Evolutionary conservation across 2,113 vertebrate genomes (phyloP).

Genomic region (Pterocles orientalis): DNA sequence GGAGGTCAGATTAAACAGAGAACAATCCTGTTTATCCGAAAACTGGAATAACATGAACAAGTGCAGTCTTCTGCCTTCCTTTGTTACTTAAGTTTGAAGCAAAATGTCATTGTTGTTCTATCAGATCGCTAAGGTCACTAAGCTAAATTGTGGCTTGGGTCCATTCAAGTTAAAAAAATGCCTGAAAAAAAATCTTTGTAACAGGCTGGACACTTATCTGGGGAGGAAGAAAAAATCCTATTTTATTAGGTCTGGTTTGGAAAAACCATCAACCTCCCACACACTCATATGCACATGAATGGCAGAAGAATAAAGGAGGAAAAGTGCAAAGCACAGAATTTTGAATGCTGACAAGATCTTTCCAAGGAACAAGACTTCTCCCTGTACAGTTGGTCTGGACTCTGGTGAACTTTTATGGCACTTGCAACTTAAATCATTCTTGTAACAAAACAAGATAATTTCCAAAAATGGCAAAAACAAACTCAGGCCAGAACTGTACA

Average conservation of each 20-base stretch:
- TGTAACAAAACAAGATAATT: conserved; percentile 56
- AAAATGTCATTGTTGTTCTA: not conserved
- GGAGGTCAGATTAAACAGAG: not conserved
- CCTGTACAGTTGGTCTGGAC: conserved; percentile 25
- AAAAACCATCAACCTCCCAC: conserved; percentile 44
- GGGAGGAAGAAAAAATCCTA: conserved; percentile 30
- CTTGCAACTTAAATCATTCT: conserved; percentile 58
- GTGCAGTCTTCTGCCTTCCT: not conserved
- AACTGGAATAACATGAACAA: not conserved
- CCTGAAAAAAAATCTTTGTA: not conserved
- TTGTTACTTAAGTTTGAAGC: not conserved
- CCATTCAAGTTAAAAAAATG: conserved; percentile 33
- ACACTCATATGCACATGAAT: conserved; percentile 9
- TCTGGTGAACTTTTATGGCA: conserved; percentile 11
- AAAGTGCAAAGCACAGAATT: not conserved
- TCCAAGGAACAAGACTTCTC: not conserved
- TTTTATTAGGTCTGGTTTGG: conserved; percentile 47
- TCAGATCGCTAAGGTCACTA: conserved; percentile 23
- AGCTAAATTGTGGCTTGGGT: conserved; percentile 24
- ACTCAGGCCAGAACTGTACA: conserved; percentile 39
- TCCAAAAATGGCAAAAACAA: conserved; percentile 67
- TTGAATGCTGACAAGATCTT: conserved; percentile 9
- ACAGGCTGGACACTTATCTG: conserved; percentile 44
- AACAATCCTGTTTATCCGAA: not conserved
- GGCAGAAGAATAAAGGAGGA: conserved; percentile 41